Evolutionary conservation across 2,113 vertebrate genomes (phyloP).

Genomic region (Alexandromys fortis): DNA sequence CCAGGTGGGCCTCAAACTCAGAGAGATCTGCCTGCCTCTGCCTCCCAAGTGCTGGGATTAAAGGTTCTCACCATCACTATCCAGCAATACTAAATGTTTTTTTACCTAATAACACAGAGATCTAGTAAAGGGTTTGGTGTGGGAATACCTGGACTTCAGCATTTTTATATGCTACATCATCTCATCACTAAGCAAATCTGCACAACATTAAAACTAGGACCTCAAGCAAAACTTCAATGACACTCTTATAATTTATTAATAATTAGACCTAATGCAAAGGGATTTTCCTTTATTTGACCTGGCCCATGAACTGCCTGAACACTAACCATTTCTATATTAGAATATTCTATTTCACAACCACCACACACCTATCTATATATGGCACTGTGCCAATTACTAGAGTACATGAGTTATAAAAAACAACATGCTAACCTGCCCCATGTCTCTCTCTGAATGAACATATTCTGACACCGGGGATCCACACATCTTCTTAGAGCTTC

Average conservation of each 20-base stretch:
- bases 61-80: not conserved
- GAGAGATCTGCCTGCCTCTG: too few species aligned
- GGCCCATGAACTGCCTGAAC: not conserved
- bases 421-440: conserved; percentile 17
- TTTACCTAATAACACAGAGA: conserved; percentile 43
- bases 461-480: conserved; percentile 4
- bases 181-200: conserved; percentile 5
- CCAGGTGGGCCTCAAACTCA: too few species aligned
- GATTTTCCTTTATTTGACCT: conserved; percentile 35
- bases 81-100: not conserved
- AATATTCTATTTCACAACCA: not conserved
- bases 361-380: not conserved
- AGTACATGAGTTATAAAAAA: not conserved
- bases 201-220: conserved; percentile 26
- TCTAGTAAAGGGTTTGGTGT: not conserved
- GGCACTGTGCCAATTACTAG: not conserved
- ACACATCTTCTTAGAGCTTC: conserved; percentile 1
- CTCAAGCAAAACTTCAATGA: conserved; percentile 51
- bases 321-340: not conserved
- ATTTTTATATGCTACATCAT: conserved; percentile 39
- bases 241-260: conserved; percentile 42
- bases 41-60: not conserved
- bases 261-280: conserved; percentile 2
- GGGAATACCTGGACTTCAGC: not conserved
- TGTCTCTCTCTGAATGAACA: not conserved